Conservation (phyloP, 2,113 vertebrate species). For the Alethe castanea region DNA sequence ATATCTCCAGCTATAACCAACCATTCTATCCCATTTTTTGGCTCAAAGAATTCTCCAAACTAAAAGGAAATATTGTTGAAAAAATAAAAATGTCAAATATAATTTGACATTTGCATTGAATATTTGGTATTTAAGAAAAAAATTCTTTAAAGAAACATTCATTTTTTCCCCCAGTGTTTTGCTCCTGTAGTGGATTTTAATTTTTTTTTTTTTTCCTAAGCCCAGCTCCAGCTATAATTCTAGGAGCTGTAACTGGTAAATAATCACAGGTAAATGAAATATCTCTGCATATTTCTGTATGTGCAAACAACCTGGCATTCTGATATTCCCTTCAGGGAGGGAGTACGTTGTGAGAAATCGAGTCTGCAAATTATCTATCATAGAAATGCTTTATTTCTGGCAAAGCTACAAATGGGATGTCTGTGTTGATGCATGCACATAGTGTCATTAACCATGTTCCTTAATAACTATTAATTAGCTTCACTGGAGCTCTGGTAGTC, state of each 20-base stretch:
- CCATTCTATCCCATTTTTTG: not conserved
- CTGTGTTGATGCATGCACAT: constrained; percentile 40
- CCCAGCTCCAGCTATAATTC: not conserved
- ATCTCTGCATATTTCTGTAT: not conserved
- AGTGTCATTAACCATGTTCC: constrained; percentile 23
- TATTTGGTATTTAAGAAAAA: not conserved
- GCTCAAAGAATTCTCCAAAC: not conserved
- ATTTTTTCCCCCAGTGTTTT: not conserved
- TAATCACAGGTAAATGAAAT: constrained; percentile 10
- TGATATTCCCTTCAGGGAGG: constrained; percentile 4
- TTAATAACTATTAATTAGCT: constrained; percentile 48
- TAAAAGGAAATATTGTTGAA: not conserved
- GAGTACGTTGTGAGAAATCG: not conserved
- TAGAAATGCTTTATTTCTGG: constrained; percentile 43
- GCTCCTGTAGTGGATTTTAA: not conserved
- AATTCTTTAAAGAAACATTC: not conserved
- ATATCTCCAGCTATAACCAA: not conserved
- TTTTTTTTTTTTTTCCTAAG: not conserved
- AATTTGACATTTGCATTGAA: not conserved
- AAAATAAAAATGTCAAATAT: not conserved
- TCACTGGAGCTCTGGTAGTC: not conserved
- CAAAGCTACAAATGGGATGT: constrained; percentile 34
- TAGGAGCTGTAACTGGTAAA: constrained; percentile 19
- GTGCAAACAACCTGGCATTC: not conserved
- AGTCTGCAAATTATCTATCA: constrained; percentile 21